These are phyloP conservation scores for Dreissena rostriformis DNA, from an alignment of 1,140 invertebrate genomes.

Conservation along the genomic window DNA sequence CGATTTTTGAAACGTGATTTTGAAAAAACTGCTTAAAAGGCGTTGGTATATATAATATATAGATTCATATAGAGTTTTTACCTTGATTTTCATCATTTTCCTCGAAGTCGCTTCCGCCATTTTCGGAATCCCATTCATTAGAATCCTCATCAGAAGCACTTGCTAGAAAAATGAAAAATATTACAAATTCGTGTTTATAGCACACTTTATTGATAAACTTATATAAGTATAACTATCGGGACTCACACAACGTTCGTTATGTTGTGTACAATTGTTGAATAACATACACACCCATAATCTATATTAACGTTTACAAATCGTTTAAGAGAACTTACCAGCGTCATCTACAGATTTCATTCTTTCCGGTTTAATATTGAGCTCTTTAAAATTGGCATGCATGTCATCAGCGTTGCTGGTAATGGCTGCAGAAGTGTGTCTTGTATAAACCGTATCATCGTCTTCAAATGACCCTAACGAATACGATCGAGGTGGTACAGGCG, in stretches of 20 bases:
- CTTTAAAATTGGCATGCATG: slow-evolving; percentile 1
- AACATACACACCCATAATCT: background rate
- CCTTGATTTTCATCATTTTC: background rate
- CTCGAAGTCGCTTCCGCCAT: background rate
- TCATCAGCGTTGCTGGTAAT: background rate
- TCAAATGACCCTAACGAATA: background rate
- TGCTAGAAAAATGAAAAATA: background rate
- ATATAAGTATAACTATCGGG: background rate
- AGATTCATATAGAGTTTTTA: background rate
- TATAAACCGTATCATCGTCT: background rate
- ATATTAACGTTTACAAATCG: background rate
- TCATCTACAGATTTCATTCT: background rate
- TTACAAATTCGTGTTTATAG: background rate
- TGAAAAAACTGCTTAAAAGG: too few species aligned
- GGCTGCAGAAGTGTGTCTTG: background rate
- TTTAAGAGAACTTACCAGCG: background rate
- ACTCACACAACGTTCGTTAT: background rate
- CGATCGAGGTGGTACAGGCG: background rate
- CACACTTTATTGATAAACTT: background rate
- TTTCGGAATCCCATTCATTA: background rate
- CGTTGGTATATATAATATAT: background rate
- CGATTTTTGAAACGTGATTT: too few species aligned
- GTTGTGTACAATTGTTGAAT: background rate
- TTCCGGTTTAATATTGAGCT: slow-evolving; percentile 22
- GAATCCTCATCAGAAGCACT: background rate